Conservation (phyloP, 2,797 vertebrate genomes). For the Mionectes olivaceus region DNA sequence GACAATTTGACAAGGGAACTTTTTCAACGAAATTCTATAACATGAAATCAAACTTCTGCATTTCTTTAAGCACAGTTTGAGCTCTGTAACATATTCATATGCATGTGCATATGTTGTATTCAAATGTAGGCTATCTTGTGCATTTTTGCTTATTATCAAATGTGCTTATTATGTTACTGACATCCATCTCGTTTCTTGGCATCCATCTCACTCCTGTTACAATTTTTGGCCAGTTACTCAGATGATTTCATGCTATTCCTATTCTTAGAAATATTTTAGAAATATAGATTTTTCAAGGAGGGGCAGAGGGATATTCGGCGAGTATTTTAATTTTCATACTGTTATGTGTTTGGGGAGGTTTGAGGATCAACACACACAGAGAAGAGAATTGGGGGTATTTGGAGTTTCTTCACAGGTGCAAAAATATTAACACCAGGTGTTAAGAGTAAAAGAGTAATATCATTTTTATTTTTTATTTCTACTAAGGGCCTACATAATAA, state of each 20-base stretch:
- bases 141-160: not conserved
- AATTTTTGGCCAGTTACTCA: not conserved
- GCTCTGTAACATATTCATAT: not conserved
- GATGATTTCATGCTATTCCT: not conserved
- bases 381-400: not conserved
- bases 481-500: not conserved
- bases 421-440: not conserved
- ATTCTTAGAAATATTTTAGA: not conserved
- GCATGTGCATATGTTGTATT: not conserved
- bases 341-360: not conserved
- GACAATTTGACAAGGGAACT: not conserved
- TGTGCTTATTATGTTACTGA: not conserved
- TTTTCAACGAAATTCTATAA: not conserved
- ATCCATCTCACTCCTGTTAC: not conserved
- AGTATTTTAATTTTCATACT: not conserved
- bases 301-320: not conserved
- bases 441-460: not conserved
- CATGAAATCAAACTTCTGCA: not conserved
- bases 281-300: fast-evolving
- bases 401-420: not conserved
- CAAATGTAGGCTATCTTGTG: not conserved
- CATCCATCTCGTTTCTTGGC: not conserved
- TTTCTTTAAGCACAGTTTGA: not conserved
- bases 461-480: not conserved
- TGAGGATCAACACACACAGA: not conserved